Base-by-base conservation (phyloP, 2,113 vertebrate species). In the Melospiza georgiana region DNA sequence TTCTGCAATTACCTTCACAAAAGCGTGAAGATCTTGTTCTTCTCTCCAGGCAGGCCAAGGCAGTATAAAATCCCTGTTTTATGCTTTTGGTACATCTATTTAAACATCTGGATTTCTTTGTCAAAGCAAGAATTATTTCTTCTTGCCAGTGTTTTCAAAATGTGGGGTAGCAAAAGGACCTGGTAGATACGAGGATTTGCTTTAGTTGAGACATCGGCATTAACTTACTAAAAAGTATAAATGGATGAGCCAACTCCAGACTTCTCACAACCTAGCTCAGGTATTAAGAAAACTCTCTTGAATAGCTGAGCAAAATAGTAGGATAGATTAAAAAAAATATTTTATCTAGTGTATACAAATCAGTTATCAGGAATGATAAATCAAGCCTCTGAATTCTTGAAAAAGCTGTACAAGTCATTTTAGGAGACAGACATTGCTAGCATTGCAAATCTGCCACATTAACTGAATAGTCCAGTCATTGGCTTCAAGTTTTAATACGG, bases 361-460 rank as follows among this genome's bases (percentile, higher is more conserved):
- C 30, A 81, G 25, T 55, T 71, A 77, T 93, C 41, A 86, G 49
- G 20, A 95, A 79, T 55, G n/a, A 93, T 92, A 95, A 76, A 54
- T 91, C 74, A 89, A 65, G 43, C 11, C 61, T 86, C 63, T 72
- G 37, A 65, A 87, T 61, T 20, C 58, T 73, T 73, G 67, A 63
- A 88, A 69, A 37, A 90, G 17, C n/a, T 44, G 31, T 17, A 61
- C 1, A 18, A 86, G 67, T 68, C 0, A 74, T 87, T 87, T 85
- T 55, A 33, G 15, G 52, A 77, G 48, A 44, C 5, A 37, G 82
- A 86, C n/a, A 54, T 24, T 66, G 48, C 66, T 61, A 80, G 52
- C 61, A 55, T 28, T 89, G 21, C 59, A 84, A 28, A 65, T 78
- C 55, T 72, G n/a, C 49, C 35, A 55, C 35, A 22, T 41, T 63